Percentiles rank a stretch among this genome's conserved stretches.
Conservation (phyloP, 1,140 invertebrate species). For the Protaetia brevitarsis region DNA sequence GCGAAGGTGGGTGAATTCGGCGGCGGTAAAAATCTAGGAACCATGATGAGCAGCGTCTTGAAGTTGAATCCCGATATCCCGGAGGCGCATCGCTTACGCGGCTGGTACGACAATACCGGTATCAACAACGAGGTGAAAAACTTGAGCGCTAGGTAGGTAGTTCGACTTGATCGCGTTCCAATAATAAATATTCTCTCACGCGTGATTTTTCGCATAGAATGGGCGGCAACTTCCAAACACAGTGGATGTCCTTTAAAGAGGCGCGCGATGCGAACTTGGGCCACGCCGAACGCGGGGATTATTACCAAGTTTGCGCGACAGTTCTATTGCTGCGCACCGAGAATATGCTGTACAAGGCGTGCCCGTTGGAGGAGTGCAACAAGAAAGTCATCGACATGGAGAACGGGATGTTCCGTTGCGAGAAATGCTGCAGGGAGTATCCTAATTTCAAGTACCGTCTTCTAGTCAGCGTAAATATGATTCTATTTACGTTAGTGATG, state of each 20-base stretch:
- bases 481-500: too few relatives aligned
- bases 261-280: constrained; percentile 64
- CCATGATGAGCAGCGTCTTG: constrained; percentile 58
- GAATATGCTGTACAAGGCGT: constrained; percentile 86
- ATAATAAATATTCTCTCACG: neutral
- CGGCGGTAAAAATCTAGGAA: constrained; percentile 68
- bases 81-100: constrained; percentile 79
- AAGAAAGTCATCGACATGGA: constrained; percentile 90
- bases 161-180: neutral
- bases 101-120: constrained; percentile 86
- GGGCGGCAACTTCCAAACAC: constrained; percentile 50
- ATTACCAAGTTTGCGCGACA: constrained; percentile 69
- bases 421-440: constrained; percentile 86
- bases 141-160: constrained; percentile 58
- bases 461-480: constrained; percentile 68
- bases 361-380: constrained; percentile 81
- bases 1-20: constrained; percentile 71
- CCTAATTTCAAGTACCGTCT: constrained; percentile 85
- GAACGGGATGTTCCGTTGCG: constrained; percentile 87
- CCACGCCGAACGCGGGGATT: constrained; percentile 68
- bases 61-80: constrained; percentile 85
- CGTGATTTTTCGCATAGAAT: constrained; percentile 37
- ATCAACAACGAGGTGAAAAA: constrained; percentile 57
- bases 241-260: constrained; percentile 72
- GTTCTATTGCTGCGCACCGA: constrained; percentile 70